phyloP scores from a whole-genome alignment of 2,113 vertebrate genomes.

The Megalops atlanticus region DNA sequence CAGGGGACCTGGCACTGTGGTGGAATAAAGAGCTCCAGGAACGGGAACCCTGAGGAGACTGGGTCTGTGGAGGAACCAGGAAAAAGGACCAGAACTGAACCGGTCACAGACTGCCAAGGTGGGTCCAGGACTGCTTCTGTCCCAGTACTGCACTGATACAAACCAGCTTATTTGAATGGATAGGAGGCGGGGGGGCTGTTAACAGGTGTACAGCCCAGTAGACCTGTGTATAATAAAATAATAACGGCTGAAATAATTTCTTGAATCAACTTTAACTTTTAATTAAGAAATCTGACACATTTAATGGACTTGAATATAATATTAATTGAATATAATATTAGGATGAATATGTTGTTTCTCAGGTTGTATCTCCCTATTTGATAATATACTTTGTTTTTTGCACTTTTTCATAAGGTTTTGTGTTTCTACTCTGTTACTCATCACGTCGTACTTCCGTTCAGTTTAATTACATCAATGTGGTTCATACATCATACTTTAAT shows the following conservation, averaged over 20 bases:
- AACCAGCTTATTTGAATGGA: not conserved
- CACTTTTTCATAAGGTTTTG: no score
- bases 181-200: constrained; percentile 12
- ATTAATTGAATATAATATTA: no score
- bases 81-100: not conserved
- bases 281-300: not conserved
- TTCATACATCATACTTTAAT: no score
- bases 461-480: no score
- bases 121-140: not conserved
- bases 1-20: constrained; percentile 38
- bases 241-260: not conserved
- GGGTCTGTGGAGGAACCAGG: constrained; percentile 21
- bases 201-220: constrained; percentile 65
- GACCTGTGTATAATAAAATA: constrained; percentile 22
- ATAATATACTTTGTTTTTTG: no score
- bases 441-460: no score
- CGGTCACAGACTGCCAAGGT: not conserved
- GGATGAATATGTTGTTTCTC: no score
- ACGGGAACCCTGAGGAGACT: constrained; percentile 10
- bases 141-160: not conserved
- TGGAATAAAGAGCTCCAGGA: constrained; percentile 37
- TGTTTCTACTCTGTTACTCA: no score
- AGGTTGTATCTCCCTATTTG: no score
- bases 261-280: not conserved
- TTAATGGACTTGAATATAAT: no score